Percentiles rank a stretch among this genome's conserved stretches.
Evolutionary conservation across 2,888 invertebrate species (phyloP).

Genomic region (Nipponacmea schrenckii): DNA sequence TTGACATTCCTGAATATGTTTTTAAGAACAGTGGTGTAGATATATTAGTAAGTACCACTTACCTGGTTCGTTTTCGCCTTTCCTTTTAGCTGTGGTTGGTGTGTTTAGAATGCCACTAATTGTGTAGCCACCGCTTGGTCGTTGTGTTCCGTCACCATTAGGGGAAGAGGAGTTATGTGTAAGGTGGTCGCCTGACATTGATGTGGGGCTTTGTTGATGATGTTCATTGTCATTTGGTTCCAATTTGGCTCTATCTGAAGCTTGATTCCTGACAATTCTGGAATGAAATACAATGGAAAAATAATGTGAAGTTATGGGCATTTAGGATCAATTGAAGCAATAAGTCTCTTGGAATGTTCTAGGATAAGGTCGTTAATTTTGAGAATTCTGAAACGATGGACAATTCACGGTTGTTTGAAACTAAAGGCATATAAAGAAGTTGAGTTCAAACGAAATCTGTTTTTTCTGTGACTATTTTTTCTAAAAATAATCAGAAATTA

Average conservation of each 20-base stretch:
- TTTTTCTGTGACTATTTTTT: no score
- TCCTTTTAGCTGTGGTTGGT: constrained; percentile 27
- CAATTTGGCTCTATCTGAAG: constrained; percentile 95
- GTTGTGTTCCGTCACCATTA: constrained; percentile 35
- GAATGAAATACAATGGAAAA: constrained; percentile 44
- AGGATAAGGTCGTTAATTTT: no score
- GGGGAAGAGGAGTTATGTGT: constrained; percentile 75
- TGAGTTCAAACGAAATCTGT: no score
- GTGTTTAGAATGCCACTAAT: constrained; percentile 88
- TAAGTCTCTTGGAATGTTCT: no score
- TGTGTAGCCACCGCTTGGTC: constrained; percentile 75
- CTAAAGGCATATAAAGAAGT: no score
- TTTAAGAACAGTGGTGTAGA: no score
- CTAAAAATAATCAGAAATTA: no score
- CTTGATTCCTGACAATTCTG: constrained; percentile 96
- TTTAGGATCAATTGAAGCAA: no score
- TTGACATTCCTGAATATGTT: no score
- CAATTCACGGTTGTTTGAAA: no score
- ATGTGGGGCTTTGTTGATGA: constrained; percentile 37
- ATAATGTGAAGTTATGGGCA: not conserved
- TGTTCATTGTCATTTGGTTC: constrained; percentile 36
- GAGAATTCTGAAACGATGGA: no score
- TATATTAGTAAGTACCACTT: not conserved
- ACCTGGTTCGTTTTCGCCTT: constrained; percentile 25
- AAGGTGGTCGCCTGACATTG: constrained; percentile 66